phyloP scores from a whole-genome alignment of 2,113 vertebrate species.

The Uropsilus gracilis region DNA sequence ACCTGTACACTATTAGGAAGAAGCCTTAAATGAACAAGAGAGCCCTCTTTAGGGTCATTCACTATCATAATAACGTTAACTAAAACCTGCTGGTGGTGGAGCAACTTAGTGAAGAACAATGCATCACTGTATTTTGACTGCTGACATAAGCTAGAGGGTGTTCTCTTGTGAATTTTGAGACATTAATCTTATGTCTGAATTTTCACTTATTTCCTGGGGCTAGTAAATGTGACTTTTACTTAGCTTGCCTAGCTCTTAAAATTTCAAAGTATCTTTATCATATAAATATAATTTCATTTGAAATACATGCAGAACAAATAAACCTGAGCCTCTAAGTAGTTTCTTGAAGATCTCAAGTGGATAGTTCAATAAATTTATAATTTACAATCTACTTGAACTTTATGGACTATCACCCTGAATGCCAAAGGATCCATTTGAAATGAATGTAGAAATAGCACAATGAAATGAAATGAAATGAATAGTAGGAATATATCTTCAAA shows the following conservation, averaged over 20 bases:
- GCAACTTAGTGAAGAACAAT: not conserved
- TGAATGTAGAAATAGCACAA: not conserved
- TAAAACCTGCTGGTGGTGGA: conserved; percentile 68
- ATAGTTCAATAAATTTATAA: conserved; percentile 21
- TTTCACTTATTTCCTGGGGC: conserved; percentile 2
- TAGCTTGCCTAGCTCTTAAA: conserved; percentile 25
- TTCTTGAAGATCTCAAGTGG: conserved; percentile 5
- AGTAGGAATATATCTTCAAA: not conserved
- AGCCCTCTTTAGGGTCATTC: conserved; percentile 59
- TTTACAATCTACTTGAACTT: not conserved
- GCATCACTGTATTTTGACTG: conserved; percentile 43
- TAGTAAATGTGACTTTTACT: conserved; percentile 38
- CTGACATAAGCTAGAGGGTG: conserved; percentile 43
- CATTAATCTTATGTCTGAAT: conserved; percentile 63
- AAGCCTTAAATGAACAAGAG: conserved; percentile 50
- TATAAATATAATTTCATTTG: conserved; percentile 26
- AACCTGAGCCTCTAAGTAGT: not conserved
- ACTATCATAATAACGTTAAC: conserved; percentile 69
- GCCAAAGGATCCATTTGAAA: not conserved
- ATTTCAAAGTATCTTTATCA: conserved; percentile 27
- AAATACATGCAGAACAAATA: not conserved
- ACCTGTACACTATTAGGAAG: conserved; percentile 78
- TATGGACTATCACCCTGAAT: not conserved
- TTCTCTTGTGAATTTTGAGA: conserved; percentile 39
- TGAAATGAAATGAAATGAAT: not conserved